Conservation (phyloP, 2,888 invertebrate species). For the Lasioglossum vierecki region DNA sequence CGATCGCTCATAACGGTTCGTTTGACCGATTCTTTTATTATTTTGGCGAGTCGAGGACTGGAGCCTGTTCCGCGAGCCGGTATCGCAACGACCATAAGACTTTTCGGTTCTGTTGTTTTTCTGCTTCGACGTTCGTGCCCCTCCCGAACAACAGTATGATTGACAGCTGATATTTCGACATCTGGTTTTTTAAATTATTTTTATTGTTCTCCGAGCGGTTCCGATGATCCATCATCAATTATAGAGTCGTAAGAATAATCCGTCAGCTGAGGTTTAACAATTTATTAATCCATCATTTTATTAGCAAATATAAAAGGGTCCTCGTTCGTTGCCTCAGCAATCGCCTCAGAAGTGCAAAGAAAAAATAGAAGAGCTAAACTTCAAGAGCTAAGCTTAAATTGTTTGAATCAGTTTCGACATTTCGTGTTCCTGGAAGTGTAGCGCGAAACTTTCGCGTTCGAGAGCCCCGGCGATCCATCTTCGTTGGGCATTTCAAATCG, state of each 20-base stretch:
- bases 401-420: background rate
- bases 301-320: no score
- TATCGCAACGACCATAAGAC: background rate
- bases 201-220: background rate
- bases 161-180: background rate
- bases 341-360: no score
- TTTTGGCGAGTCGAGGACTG: constrained; percentile 1
- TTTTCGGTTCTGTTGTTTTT: background rate
- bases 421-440: background rate
- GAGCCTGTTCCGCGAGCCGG: background rate
- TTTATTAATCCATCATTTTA: background rate
- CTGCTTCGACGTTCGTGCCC: background rate
- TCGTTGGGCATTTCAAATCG: constrained; percentile 32
- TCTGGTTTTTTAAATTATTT: no score
- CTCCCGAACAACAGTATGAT: background rate
- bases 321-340: no score
- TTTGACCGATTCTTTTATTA: constrained; percentile 40
- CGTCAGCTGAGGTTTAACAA: no score
- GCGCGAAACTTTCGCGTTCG: background rate
- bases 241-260: no score
- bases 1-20: constrained; percentile 60
- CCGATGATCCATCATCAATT: no score
- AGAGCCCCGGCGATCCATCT: constrained; percentile 19
- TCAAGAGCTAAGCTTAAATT: background rate
- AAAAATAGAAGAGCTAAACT: no score